Evolutionary conservation across 2,113 vertebrate species (phyloP).

Genomic region (Odocoileus virginianus): DNA sequence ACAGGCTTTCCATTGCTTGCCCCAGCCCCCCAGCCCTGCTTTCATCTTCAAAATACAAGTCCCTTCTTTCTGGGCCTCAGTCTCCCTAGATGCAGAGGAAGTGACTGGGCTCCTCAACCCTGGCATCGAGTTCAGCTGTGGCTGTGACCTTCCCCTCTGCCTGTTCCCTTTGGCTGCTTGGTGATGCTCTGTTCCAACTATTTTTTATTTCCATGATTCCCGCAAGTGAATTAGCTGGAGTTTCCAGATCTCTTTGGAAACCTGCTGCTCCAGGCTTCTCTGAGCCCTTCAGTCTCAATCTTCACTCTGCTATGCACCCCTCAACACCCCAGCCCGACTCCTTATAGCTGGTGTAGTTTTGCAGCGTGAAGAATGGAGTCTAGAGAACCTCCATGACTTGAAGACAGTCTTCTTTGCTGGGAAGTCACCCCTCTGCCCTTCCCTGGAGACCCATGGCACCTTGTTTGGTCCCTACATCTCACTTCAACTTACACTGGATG

Average conservation of each 20-base stretch:
- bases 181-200: not conserved
- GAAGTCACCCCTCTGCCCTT: not conserved
- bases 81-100: not conserved
- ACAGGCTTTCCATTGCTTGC: rapidly evolving
- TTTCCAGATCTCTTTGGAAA: not conserved
- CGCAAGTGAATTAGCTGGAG: not conserved
- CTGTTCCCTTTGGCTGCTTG: not conserved
- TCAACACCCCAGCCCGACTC: rapidly evolving
- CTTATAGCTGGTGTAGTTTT: not conserved
- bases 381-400: not conserved
- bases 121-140: not conserved
- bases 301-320: too few species aligned
- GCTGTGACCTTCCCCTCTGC: rapidly evolving
- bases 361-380: not conserved
- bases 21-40: not conserved
- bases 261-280: not conserved
- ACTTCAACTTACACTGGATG: not conserved
- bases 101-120: not conserved
- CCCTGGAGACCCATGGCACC: not conserved
- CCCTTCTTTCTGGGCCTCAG: not conserved
- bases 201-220: not conserved
- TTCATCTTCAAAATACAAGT: too few species aligned
- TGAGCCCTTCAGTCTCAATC: not conserved
- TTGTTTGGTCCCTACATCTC: not conserved
- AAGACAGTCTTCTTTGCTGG: not conserved